A percentile compares a stretch with the other conserved stretches of the same genome.
Evolutionary conservation across 2,113 vertebrate genomes (phyloP).

Genomic region (Aix galericulata): DNA sequence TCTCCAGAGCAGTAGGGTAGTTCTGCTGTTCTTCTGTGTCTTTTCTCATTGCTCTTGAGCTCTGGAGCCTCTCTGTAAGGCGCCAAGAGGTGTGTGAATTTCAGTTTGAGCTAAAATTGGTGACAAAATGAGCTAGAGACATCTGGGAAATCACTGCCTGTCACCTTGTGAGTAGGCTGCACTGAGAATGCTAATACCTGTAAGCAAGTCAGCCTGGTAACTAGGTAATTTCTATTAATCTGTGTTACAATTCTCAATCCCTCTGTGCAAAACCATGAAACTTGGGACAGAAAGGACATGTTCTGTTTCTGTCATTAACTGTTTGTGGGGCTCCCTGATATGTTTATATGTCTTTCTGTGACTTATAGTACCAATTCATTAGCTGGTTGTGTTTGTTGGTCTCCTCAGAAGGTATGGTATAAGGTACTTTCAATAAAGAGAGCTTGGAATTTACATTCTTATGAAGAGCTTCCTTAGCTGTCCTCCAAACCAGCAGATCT

Average conservation of each 20-base stretch:
- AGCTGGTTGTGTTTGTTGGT: neutral
- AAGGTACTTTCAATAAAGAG: neutral
- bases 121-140: neutral
- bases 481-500: neutral
- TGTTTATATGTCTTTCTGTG: neutral
- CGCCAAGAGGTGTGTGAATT: fast-evolving
- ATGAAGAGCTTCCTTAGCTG: neutral
- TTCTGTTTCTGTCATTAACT: neutral
- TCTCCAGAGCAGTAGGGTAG: neutral
- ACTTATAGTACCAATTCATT: neutral
- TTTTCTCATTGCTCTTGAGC: neutral
- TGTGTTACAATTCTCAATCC: neutral
- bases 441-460: neutral
- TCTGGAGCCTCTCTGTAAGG: neutral
- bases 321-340: neutral
- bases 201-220: neutral
- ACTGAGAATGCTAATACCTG: neutral
- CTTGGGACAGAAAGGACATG: neutral
- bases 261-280: neutral
- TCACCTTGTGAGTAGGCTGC: neutral
- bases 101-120: neutral
- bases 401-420: neutral
- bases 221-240: neutral
- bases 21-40: neutral
- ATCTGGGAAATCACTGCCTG: neutral